Evolutionary conservation across 2,113 vertebrate species (phyloP).

Genomic region (Pardalotus punctatus): DNA sequence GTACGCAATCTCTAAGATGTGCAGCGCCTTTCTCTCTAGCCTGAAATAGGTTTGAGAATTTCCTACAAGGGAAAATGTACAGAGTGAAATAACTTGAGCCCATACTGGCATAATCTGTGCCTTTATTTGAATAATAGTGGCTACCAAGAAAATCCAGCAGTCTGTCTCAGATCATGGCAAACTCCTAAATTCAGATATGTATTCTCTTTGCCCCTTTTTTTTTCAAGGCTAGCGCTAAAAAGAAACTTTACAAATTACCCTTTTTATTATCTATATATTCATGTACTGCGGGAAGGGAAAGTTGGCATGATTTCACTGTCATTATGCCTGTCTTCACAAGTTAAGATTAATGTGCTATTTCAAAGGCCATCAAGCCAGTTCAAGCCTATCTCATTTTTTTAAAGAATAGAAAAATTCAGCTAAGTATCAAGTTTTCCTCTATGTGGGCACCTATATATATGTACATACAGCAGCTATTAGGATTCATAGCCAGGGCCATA

Average conservation of each 20-base stretch:
- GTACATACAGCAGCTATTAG: background rate
- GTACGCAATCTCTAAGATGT: rapidly evolving
- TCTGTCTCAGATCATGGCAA: background rate
- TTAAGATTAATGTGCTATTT: slow-evolving; percentile 14
- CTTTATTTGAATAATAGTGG: background rate
- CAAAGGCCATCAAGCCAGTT: background rate
- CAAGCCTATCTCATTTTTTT: background rate
- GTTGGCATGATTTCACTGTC: background rate
- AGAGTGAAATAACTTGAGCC: background rate
- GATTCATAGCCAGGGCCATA: background rate
- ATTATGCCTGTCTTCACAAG: slow-evolving; percentile 21
- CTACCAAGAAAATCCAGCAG: background rate
- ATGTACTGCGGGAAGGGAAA: background rate
- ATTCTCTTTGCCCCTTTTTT: background rate
- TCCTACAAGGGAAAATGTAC: background rate
- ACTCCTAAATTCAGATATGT: background rate
- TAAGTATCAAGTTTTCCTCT: background rate
- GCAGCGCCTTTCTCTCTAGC: background rate
- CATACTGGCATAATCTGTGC: background rate
- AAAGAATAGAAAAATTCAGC: background rate
- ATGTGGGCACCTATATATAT: background rate
- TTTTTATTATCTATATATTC: background rate
- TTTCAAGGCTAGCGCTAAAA: background rate
- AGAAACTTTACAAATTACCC: background rate
- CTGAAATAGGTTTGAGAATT: background rate